Conservation (phyloP, 2,888 invertebrate species). For the Sarcophaga rosellei region DNA sequence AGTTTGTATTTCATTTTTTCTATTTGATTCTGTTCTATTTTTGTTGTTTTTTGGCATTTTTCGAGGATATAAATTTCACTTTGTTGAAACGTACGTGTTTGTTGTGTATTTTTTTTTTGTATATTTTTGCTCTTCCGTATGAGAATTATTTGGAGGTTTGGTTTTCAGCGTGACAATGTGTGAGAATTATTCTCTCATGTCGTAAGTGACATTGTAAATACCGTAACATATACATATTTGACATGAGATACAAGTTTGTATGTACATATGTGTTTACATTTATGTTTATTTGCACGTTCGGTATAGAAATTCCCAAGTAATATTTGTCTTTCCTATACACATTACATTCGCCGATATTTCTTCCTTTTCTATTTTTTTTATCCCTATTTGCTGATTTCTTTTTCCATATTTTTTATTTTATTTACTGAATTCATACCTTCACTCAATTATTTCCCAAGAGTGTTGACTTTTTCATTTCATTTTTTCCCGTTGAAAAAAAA, state of each 20-base stretch:
- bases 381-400: not conserved
- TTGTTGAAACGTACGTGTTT: slow-evolving; percentile 48
- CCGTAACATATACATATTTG: not conserved
- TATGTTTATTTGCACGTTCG: slow-evolving; percentile 48
- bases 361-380: slow-evolving; percentile 31
- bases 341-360: slow-evolving; percentile 26
- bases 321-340: slow-evolving; percentile 53
- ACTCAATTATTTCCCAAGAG: slow-evolving; percentile 68
- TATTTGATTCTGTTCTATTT: not conserved
- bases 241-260: not conserved
- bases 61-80: slow-evolving; percentile 62
- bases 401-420: slow-evolving; percentile 1
- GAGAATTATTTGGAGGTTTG: not conserved
- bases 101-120: slow-evolving; percentile 4
- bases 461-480: slow-evolving; percentile 66
- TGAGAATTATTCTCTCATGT: slow-evolving; percentile 21
- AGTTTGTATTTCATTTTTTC: slow-evolving; percentile 1
- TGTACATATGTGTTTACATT: slow-evolving; percentile 15
- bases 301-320: slow-evolving; percentile 49
- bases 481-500: slow-evolving; percentile 19
- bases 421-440: slow-evolving; percentile 61
- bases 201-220: not conserved
- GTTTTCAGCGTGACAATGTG: slow-evolving; percentile 12
- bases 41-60: slow-evolving; percentile 27
- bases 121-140: not conserved